phyloP scores from a whole-genome alignment of 2,888 invertebrate genomes.

The Brachyopa scutellaris region DNA sequence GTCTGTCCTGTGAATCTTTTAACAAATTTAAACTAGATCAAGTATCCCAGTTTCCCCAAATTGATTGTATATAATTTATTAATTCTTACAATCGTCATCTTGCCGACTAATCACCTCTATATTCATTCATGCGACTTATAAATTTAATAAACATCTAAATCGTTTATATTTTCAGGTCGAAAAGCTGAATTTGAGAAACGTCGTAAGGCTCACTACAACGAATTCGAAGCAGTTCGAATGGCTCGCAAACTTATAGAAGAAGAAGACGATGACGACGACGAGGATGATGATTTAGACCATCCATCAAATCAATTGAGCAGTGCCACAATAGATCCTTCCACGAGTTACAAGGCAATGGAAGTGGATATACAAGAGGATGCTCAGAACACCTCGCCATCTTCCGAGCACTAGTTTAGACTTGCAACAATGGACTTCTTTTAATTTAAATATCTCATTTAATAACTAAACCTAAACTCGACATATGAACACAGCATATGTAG shows the following conservation, averaged over 20 bases:
- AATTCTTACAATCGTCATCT: too few species aligned
- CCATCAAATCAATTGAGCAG: slow-evolving; percentile 43
- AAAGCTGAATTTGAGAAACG: slow-evolving; percentile 94
- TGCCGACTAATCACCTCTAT: too few species aligned
- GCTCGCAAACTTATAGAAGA: slow-evolving; percentile 95
- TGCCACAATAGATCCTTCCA: slow-evolving; percentile 65
- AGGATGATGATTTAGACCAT: slow-evolving; percentile 75
- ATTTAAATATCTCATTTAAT: slow-evolving; percentile 56
- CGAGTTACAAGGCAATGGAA: slow-evolving; percentile 73
- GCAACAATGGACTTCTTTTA: slow-evolving; percentile 49
- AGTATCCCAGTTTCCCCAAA: too few species aligned
- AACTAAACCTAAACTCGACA: slow-evolving; percentile 36
- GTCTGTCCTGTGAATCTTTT: too few species aligned
- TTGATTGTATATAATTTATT: too few species aligned
- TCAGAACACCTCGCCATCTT: slow-evolving; percentile 72
- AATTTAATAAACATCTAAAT: too few species aligned
- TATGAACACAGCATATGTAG: slow-evolving; percentile 22
- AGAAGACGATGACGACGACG: slow-evolving; percentile 91
- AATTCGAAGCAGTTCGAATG: slow-evolving; percentile 96
- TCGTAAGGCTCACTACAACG: slow-evolving; percentile 98
- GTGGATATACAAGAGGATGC: slow-evolving; percentile 72
- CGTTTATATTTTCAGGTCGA: slow-evolving; percentile 83
- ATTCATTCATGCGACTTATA: too few species aligned
- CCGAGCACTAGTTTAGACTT: slow-evolving; percentile 66
- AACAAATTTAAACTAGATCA: too few species aligned